Conservation (phyloP, 2,888 invertebrate genomes). For the Parochlus steinenii region DNA sequence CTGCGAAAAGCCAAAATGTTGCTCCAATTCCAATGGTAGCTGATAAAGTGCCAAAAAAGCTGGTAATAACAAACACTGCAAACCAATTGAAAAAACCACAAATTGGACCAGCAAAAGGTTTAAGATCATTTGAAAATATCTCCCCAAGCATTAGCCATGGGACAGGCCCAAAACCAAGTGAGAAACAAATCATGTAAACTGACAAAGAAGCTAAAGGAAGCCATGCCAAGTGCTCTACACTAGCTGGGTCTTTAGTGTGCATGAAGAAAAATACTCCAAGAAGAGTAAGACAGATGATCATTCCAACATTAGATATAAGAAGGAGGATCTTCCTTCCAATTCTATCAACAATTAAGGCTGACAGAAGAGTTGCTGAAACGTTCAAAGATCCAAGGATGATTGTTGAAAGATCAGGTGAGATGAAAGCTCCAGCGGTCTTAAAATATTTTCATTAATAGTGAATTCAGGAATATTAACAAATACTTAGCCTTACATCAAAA, state of each 20-base stretch:
- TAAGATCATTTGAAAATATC: slow-evolving; percentile 53
- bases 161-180: slow-evolving; percentile 64
- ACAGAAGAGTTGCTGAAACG: slow-evolving; percentile 49
- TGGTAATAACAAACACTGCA: slow-evolving; percentile 54
- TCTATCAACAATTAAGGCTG: slow-evolving; percentile 55
- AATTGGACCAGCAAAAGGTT: slow-evolving; percentile 50
- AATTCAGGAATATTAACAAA: no score
- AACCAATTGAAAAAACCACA: slow-evolving; percentile 62
- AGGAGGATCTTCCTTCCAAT: slow-evolving; percentile 58
- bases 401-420: slow-evolving; percentile 40
- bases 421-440: slow-evolving; percentile 35
- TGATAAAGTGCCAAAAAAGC: slow-evolving; percentile 40
- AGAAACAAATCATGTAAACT: slow-evolving; percentile 57
- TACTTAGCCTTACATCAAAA: slow-evolving; percentile 6
- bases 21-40: slow-evolving; percentile 35
- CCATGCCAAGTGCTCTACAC: slow-evolving; percentile 39
- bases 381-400: slow-evolving; percentile 62
- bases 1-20: slow-evolving; percentile 51
- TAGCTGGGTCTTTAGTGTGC: slow-evolving; percentile 15
- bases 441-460: background rate
- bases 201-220: slow-evolving; percentile 57
- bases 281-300: slow-evolving; percentile 45
- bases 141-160: slow-evolving; percentile 64
- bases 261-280: slow-evolving; percentile 44
- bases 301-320: slow-evolving; percentile 43